Evolutionary conservation across 2,113 vertebrate species (phyloP).

Genomic region (Heptranchias perlo): DNA sequence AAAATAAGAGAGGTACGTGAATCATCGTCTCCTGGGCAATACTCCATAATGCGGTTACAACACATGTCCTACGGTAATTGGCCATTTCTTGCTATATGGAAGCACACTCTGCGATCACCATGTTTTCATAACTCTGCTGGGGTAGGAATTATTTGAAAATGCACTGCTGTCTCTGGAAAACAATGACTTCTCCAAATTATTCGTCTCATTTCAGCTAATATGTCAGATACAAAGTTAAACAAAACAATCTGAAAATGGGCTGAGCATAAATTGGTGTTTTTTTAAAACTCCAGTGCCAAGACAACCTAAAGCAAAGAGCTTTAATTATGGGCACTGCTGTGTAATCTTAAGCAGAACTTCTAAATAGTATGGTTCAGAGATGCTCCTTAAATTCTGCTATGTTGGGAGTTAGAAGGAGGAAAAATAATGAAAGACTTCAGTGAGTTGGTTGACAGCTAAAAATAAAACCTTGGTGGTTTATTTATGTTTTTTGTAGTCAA

Average conservation of each 20-base stretch:
- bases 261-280: neutral
- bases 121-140: neutral
- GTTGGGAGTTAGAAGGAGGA: neutral
- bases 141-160: neutral
- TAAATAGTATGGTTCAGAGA: neutral
- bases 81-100: neutral
- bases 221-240: neutral
- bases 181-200: neutral
- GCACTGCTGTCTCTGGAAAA: neutral
- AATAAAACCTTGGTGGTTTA: neutral
- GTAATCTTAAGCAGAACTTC: neutral
- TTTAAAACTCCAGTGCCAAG: conserved; percentile 7
- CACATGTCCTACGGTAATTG: neutral
- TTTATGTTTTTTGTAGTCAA: conserved; percentile 1
- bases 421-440: conserved; percentile 33
- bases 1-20: conserved; percentile 34
- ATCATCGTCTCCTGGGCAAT: neutral
- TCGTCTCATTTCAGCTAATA: neutral
- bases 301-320: neutral
- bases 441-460: neutral
- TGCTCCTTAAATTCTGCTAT: neutral
- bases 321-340: neutral
- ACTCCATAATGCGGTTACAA: neutral
- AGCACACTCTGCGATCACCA: neutral
- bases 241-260: neutral